Evolutionary conservation across 1,140 invertebrate genomes (phyloP).

Genomic region (Lucilia cuprina): DNA sequence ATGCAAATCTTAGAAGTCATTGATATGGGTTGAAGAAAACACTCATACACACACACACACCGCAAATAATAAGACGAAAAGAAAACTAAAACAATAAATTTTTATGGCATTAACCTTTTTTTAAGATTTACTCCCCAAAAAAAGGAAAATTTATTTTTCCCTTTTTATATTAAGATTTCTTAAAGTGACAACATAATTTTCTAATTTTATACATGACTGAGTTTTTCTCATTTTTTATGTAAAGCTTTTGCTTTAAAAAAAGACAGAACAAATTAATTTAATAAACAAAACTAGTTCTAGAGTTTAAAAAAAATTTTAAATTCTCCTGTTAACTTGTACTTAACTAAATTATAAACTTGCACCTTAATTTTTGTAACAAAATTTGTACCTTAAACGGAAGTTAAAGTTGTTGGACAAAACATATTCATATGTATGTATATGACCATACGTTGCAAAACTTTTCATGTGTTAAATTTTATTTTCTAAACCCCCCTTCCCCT

Average conservation of each 20-base stretch:
- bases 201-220: not conserved
- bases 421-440: no score
- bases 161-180: not conserved
- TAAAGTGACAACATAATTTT: slow-evolving; percentile 12
- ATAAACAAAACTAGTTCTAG: not conserved
- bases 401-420: not conserved
- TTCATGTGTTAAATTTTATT: not conserved
- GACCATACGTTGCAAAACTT: not conserved
- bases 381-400: not conserved
- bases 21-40: not conserved
- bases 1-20: not conserved
- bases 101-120: not conserved
- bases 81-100: not conserved
- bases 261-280: not conserved
- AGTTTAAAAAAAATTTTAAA: not conserved
- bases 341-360: not conserved
- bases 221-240: not conserved
- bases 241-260: not conserved
- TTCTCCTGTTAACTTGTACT: not conserved
- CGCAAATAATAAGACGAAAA: not conserved
- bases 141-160: no score
- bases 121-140: not conserved
- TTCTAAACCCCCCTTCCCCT: not conserved
- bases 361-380: no score
- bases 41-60: no score